A percentile compares a stretch with the other conserved stretches of the same genome.
Evolutionary conservation across 2,888 invertebrate species (phyloP).

Genomic region (Ethmia dodecea): DNA sequence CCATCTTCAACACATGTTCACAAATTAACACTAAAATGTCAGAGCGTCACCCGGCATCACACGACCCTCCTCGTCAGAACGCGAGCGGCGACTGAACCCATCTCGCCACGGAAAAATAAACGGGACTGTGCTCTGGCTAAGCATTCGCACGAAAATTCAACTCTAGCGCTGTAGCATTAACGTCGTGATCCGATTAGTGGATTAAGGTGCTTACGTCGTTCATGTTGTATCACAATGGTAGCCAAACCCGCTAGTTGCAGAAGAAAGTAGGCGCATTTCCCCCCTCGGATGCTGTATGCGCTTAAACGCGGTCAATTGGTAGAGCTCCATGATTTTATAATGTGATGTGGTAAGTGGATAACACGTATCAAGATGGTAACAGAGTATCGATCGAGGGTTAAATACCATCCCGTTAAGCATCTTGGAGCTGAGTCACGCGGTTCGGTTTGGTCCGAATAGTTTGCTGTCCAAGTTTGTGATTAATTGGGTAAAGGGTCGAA

Average conservation of each 20-base stretch:
- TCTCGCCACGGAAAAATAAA: conserved; percentile 43
- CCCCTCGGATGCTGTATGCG: conserved; percentile 52
- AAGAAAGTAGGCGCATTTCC: conserved; percentile 72
- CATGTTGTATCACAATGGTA: conserved; percentile 29
- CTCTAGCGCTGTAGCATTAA: conserved; percentile 21
- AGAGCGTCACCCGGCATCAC: not conserved
- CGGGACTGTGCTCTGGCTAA: conserved; percentile 47
- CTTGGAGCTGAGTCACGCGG: no score
- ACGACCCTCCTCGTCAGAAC: no score
- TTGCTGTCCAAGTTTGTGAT: no score
- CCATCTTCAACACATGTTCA: conserved; percentile 65
- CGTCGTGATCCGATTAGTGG: conserved; percentile 19
- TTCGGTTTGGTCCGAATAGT: no score
- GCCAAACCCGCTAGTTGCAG: conserved; percentile 53
- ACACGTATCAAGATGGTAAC: no score
- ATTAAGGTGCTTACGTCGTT: conserved; percentile 34
- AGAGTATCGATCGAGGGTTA: no score
- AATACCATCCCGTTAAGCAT: no score
- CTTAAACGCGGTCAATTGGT: conserved; percentile 50
- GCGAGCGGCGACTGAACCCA: not conserved
- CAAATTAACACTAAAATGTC: conserved; percentile 12
- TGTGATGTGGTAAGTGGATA: no score
- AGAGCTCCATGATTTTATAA: conserved; percentile 40
- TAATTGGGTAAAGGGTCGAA: no score
- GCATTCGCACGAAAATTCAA: conserved; percentile 28